phyloP scores from a whole-genome alignment of 1,140 invertebrate genomes.

The Leptestheria dahalacensis region DNA sequence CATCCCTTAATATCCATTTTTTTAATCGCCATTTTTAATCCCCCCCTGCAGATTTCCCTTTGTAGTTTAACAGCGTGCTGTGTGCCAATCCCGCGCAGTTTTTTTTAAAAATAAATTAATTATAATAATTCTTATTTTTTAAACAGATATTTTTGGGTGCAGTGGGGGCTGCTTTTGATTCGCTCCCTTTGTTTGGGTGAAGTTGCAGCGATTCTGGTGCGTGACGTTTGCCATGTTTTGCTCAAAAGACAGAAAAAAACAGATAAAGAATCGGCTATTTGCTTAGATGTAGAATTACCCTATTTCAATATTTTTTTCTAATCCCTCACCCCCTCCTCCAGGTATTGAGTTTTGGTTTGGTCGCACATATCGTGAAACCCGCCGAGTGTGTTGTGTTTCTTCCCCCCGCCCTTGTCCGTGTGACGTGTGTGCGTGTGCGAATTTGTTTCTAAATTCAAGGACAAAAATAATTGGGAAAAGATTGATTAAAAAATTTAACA shows the following conservation, averaged over 20 bases:
- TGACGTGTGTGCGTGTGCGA: too few species aligned
- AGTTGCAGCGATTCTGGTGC: too few species aligned
- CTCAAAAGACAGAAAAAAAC: too few species aligned
- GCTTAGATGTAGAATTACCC: neutral
- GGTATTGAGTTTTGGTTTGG: neutral
- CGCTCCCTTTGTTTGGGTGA: too few species aligned
- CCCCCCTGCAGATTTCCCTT: neutral
- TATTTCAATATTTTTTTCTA: neutral
- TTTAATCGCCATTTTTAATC: neutral
- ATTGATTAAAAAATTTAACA: too few species aligned
- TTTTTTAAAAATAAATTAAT: neutral
- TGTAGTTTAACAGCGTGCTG: neutral
- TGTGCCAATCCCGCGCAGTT: neutral
- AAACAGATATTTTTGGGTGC: neutral
- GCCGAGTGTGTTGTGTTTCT: too few species aligned
- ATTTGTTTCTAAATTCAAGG: neutral
- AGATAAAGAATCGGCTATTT: too few species aligned
- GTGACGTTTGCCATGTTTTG: too few species aligned
- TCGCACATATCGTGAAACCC: neutral
- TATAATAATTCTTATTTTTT: neutral
- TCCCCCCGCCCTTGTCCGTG: too few species aligned
- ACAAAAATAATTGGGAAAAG: neutral
- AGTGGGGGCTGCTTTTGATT: neutral
- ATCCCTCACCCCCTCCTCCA: too few species aligned
- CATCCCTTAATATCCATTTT: neutral